These are phyloP conservation scores for Parnassius orleans DNA, from an alignment of 2,888 invertebrate species.

Conservation along the genomic window DNA sequence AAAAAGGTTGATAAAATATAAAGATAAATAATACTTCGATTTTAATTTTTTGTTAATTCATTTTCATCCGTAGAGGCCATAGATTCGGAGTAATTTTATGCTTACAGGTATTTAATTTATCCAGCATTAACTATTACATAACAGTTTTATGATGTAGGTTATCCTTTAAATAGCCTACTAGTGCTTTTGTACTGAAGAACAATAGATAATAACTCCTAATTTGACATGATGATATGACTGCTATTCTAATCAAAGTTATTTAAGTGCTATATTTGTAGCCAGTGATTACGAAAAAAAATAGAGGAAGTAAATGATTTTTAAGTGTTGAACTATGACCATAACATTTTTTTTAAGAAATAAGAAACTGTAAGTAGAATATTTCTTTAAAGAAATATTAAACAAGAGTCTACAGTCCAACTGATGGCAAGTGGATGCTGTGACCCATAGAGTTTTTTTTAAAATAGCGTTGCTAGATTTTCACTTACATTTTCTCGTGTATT, in stretches of 20 bases:
- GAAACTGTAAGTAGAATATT: too few species aligned
- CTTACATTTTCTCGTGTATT: too few species aligned
- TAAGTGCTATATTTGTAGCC: slow-evolving; percentile 20
- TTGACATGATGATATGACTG: slow-evolving; percentile 41
- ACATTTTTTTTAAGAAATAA: too few species aligned
- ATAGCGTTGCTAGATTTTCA: too few species aligned
- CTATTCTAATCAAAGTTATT: slow-evolving; percentile 40
- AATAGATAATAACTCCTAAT: slow-evolving; percentile 50
- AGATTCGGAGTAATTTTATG: slow-evolving; percentile 4
- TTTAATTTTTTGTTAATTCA: slow-evolving; percentile 11
- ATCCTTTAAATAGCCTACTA: slow-evolving; percentile 47
- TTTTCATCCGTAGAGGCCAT: neutral
- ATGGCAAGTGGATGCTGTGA: too few species aligned
- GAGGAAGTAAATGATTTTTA: slow-evolving; percentile 2
- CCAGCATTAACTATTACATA: slow-evolving; percentile 32
- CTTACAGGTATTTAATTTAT: slow-evolving; percentile 20
- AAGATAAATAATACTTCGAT: slow-evolving; percentile 1
- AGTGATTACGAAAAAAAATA: slow-evolving; percentile 25
- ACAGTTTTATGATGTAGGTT: slow-evolving; percentile 33
- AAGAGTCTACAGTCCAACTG: too few species aligned
- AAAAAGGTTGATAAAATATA: too few species aligned
- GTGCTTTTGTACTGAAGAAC: slow-evolving; percentile 50
- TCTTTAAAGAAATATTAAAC: too few species aligned
- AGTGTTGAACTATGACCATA: too few species aligned
- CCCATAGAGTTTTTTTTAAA: too few species aligned